Evolutionary conservation across 2,888 invertebrate genomes (phyloP).

Genomic region (Macrophya annulata): DNA sequence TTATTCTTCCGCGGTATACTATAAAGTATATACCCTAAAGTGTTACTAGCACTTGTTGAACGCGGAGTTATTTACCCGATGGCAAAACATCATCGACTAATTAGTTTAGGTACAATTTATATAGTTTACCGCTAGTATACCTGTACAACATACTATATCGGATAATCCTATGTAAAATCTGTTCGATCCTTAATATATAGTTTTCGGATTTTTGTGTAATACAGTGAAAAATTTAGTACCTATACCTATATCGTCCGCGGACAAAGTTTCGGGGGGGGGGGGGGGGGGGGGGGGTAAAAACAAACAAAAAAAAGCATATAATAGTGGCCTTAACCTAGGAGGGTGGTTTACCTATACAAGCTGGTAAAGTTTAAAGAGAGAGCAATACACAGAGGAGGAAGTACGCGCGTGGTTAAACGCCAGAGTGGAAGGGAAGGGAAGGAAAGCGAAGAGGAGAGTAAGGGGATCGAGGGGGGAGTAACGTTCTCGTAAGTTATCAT

Average conservation of each 20-base stretch:
- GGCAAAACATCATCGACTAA: slow-evolving; percentile 1
- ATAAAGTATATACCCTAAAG: slow-evolving; percentile 1
- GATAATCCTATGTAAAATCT: not conserved
- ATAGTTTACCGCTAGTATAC: not conserved
- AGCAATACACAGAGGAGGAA: slow-evolving; percentile 37
- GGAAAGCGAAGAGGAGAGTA: slow-evolving; percentile 47
- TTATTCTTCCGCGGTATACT: not conserved
- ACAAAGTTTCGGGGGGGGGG: not conserved
- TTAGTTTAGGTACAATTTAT: not conserved
- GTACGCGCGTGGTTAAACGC: slow-evolving; percentile 32
- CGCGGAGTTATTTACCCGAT: not conserved
- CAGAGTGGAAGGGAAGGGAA: slow-evolving; percentile 27
- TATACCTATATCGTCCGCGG: not conserved
- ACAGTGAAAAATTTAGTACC: not conserved
- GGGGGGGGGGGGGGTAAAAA: not conserved
- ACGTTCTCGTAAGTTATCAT: slow-evolving; percentile 72
- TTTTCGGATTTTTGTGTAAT: not conserved
- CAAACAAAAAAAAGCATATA: not conserved
- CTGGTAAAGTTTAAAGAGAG: slow-evolving; percentile 26
- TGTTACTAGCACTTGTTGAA: slow-evolving; percentile 10
- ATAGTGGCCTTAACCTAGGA: not conserved
- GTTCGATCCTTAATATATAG: not conserved
- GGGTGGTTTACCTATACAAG: not conserved
- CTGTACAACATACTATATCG: no score
- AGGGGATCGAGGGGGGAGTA: slow-evolving; percentile 63